A percentile compares a stretch with the other conserved stretches of the same genome.
Conservation (phyloP, 2,113 vertebrate species). For the Syrmaticus mikado region DNA sequence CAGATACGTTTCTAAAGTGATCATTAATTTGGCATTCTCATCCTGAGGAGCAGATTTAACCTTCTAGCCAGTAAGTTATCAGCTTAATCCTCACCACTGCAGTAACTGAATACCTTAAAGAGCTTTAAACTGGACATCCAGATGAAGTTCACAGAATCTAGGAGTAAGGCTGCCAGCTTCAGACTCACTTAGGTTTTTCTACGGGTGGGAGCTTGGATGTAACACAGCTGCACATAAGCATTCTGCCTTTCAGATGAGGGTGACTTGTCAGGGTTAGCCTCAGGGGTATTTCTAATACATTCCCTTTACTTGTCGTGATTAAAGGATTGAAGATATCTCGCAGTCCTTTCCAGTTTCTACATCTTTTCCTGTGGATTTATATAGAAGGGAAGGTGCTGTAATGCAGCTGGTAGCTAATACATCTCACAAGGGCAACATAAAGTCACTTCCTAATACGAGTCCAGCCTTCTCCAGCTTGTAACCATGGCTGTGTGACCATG, state of each 20-base stretch:
- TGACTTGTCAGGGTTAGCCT: slow-evolving; percentile 46
- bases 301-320: slow-evolving; percentile 23
- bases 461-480: slow-evolving; percentile 2
- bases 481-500: background rate
- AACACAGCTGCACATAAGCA: background rate
- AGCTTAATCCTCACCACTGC: slow-evolving; percentile 2
- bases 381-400: slow-evolving; percentile 11
- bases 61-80: background rate
- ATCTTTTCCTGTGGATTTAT: slow-evolving; percentile 23
- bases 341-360: background rate
- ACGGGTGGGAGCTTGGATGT: fast-evolving
- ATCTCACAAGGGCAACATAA: slow-evolving; percentile 59
- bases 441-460: slow-evolving; percentile 29
- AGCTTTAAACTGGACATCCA: background rate
- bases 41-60: slow-evolving; percentile 3
- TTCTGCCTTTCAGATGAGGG: background rate
- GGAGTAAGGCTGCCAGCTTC: background rate
- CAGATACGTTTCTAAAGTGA: background rate
- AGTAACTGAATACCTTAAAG: background rate
- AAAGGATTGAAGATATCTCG: slow-evolving; percentile 38
- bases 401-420: background rate
- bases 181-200: background rate
- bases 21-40: background rate
- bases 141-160: background rate
- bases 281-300: slow-evolving; percentile 23